Percentiles rank a stretch among this genome's conserved stretches.
phyloP scores from a whole-genome alignment of 2,113 vertebrate species.

The Aphelocoma coerulescens region DNA sequence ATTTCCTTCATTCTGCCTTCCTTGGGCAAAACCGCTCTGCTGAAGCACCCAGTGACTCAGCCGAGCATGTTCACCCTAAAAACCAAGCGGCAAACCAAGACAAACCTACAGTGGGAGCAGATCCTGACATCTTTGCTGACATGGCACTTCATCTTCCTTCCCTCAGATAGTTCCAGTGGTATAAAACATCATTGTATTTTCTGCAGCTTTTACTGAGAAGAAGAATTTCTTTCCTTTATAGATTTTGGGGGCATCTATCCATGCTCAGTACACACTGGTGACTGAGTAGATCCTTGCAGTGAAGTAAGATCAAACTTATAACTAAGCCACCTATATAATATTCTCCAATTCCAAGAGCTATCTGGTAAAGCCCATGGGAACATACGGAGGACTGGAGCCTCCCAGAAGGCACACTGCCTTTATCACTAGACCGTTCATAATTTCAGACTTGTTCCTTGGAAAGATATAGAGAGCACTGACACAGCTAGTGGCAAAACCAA shows the following conservation, averaged over 20 bases:
- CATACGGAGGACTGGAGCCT: not conserved
- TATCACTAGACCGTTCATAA: not conserved
- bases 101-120: not conserved
- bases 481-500: constrained; percentile 35
- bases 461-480: not conserved
- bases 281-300: not conserved
- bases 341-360: not conserved
- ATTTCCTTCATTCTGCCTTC: not conserved
- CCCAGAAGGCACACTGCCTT: constrained; percentile 19
- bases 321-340: constrained; percentile 14
- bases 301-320: not conserved
- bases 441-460: constrained; percentile 33
- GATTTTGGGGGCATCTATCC: not conserved
- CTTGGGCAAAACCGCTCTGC: not conserved
- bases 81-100: not conserved
- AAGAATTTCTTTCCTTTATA: not conserved
- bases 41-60: not conserved
- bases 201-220: not conserved
- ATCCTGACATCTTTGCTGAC: not conserved
- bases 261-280: not conserved
- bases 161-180: not conserved
- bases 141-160: not conserved
- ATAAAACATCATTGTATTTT: not conserved
- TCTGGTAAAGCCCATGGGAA: constrained; percentile 27
- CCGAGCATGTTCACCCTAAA: accelerated